A percentile compares a stretch with the other conserved stretches of the same genome.
Conservation (phyloP, 2,888 invertebrate species). For the Cantharis nigra region DNA sequence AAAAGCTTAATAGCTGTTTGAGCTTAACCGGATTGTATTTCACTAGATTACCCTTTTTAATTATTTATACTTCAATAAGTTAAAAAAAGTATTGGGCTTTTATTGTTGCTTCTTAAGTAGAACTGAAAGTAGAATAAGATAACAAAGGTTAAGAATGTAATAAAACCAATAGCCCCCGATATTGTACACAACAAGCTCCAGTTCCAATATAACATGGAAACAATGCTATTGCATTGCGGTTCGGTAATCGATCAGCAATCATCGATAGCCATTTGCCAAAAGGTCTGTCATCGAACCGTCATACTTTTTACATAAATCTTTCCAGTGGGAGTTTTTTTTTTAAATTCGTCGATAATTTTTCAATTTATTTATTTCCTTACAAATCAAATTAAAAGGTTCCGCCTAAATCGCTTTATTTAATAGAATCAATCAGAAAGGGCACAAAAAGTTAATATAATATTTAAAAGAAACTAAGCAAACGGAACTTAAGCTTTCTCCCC, state of each 20-base stretch:
- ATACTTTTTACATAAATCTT: constrained; percentile 42
- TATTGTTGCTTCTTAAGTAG: neutral
- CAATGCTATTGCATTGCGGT: constrained; percentile 29
- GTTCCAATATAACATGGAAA: constrained; percentile 5
- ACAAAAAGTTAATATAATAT: constrained; percentile 7
- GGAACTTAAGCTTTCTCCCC: constrained; percentile 16
- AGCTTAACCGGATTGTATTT: no score
- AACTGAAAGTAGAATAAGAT: neutral
- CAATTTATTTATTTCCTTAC: neutral
- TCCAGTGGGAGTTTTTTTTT: constrained; percentile 6
- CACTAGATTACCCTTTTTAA: neutral
- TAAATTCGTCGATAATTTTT: no score
- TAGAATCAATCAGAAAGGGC: neutral
- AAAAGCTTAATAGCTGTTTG: no score
- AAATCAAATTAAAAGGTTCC: neutral
- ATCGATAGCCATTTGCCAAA: constrained; percentile 39
- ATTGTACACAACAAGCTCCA: constrained; percentile 13
- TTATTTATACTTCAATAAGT: neutral
- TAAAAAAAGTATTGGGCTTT: neutral
- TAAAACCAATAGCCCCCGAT: constrained; percentile 23
- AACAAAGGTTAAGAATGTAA: constrained; percentile 19
- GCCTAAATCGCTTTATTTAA: neutral
- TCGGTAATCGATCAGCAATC: constrained; percentile 39
- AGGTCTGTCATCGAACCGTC: constrained; percentile 32
- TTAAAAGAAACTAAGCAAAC: constrained; percentile 25